Conservation (phyloP, 2,113 vertebrate genomes). For the Copsychus sechellarum region DNA sequence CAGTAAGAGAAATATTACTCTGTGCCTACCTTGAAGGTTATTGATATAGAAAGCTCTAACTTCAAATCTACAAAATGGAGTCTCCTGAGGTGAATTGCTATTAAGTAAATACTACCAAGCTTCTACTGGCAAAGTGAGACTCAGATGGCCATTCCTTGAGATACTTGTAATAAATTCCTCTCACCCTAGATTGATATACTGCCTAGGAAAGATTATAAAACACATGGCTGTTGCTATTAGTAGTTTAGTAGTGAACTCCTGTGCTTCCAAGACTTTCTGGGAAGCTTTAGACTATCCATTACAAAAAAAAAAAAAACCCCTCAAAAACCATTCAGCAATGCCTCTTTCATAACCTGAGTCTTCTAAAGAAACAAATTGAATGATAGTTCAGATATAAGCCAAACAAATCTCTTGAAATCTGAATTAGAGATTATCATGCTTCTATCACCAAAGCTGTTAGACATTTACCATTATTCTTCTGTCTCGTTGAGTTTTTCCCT, state of each 20-base stretch:
- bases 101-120: background rate
- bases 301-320: background rate
- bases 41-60: background rate
- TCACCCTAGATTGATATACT: background rate
- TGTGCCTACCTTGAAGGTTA: background rate
- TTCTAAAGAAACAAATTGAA: constrained; percentile 12
- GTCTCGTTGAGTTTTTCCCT: background rate
- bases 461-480: background rate
- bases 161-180: background rate
- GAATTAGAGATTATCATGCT: background rate
- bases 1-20: background rate
- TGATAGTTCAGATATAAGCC: background rate
- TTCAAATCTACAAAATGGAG: background rate
- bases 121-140: background rate
- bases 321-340: background rate
- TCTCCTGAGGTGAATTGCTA: background rate
- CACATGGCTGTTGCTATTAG: background rate
- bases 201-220: background rate
- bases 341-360: background rate
- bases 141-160: background rate
- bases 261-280: background rate
- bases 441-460: background rate
- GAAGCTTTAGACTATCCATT: background rate
- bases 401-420: background rate
- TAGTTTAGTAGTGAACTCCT: background rate